Conservation (phyloP, 1,140 invertebrate genomes). For the Drosophila lowei region DNA sequence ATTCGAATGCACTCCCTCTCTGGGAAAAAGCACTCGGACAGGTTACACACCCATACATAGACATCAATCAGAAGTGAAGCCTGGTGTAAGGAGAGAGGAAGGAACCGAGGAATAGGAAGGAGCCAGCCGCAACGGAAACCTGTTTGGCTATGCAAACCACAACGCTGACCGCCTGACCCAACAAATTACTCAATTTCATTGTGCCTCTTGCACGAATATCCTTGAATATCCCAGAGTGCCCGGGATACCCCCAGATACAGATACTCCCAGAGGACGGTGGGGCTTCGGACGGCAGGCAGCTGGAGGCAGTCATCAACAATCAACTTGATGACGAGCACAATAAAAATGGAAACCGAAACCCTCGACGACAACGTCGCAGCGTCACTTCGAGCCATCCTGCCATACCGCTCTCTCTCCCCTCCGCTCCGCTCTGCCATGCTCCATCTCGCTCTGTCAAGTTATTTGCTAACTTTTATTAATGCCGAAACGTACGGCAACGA, state of each 20-base stretch:
- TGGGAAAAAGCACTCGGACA: constrained; percentile 13
- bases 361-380: constrained; percentile 6
- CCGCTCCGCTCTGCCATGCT: background rate
- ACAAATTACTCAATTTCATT: constrained; percentile 82
- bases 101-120: constrained; percentile 23
- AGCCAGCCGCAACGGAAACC: constrained; percentile 31
- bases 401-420: background rate
- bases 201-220: constrained; percentile 64
- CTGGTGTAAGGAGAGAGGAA: no score
- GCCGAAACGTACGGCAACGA: constrained; percentile 81
- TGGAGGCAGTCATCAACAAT: constrained; percentile 78
- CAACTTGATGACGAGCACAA: constrained; percentile 80
- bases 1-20: constrained; percentile 57
- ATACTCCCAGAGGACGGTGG: constrained; percentile 33
- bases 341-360: constrained; percentile 80
- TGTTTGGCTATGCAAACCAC: constrained; percentile 79
- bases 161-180: constrained; percentile 78
- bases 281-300: constrained; percentile 20
- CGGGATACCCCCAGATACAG: constrained; percentile 7
- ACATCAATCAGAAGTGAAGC: constrained; percentile 60
- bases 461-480: constrained; percentile 82
- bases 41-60: constrained; percentile 50
- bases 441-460: constrained; percentile 67
- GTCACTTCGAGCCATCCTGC: constrained; percentile 39
- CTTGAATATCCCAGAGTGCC: constrained; percentile 15